A percentile compares a stretch with the other conserved stretches of the same genome.
Conservation (phyloP, 2,888 invertebrate genomes). For the Eupithecia centaureata region DNA sequence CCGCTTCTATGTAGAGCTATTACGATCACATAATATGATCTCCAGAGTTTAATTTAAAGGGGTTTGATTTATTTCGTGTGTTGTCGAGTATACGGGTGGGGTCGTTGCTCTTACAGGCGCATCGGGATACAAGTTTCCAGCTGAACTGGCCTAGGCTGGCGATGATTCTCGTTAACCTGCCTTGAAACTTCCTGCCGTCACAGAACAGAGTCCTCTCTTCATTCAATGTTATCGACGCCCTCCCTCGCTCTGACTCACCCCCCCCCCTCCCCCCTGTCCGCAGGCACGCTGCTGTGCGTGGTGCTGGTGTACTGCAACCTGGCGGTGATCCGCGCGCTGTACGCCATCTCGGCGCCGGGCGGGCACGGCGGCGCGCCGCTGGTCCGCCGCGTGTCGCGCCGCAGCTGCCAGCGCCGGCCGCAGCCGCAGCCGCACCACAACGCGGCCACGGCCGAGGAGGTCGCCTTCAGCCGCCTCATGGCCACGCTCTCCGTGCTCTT, state of each 20-base stretch:
- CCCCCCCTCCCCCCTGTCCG: too few species aligned
- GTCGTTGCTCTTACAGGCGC: background rate
- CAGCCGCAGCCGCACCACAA: conserved; percentile 60
- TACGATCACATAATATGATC: too few species aligned
- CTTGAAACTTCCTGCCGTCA: too few species aligned
- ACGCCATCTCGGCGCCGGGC: conserved; percentile 76
- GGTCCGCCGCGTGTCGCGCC: conserved; percentile 71
- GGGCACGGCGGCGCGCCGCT: conserved; percentile 49
- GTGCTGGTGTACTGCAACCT: conserved; percentile 93
- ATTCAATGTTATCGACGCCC: too few species aligned
- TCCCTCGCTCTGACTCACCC: too few species aligned
- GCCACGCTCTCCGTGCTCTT: conserved; percentile 92
- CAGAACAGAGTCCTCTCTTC: too few species aligned
- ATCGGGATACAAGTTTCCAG: too few species aligned
- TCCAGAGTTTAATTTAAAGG: background rate
- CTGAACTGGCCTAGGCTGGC: too few species aligned
- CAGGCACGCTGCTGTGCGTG: conserved; percentile 88
- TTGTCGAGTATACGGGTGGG: background rate
- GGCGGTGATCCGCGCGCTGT: conserved; percentile 90
- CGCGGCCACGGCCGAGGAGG: conserved; percentile 90
- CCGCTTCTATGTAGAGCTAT: background rate
- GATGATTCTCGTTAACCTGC: too few species aligned
- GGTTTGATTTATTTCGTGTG: background rate
- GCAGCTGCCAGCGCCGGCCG: conserved; percentile 59
- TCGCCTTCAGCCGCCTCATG: conserved; percentile 94